Conservation (phyloP, 2,888 invertebrate species). For the Sphecodes monilicornis region DNA sequence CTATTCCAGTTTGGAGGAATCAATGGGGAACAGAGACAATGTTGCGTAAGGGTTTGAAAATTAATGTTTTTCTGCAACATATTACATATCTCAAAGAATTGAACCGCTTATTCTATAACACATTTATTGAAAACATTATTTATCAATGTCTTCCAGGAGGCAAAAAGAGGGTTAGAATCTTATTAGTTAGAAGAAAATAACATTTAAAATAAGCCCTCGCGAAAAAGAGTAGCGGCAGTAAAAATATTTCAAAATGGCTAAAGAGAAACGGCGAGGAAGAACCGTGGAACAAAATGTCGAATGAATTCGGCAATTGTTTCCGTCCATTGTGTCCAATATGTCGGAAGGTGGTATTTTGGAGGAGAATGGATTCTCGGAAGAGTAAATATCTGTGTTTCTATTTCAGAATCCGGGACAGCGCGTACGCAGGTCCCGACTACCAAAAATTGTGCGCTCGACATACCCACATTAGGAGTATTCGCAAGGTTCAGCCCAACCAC, state of each 20-base stretch:
- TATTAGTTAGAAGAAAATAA: not conserved
- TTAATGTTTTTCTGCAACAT: not conserved
- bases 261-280: not conserved
- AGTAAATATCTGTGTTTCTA: conserved; percentile 41
- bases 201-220: not conserved
- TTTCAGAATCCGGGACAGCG: conserved; percentile 86
- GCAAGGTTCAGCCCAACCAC: conserved; percentile 86
- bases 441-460: conserved; percentile 88
- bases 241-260: not conserved
- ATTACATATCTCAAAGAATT: too few relatives aligned
- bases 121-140: too few relatives aligned
- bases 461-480: conserved; percentile 87
- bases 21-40: not conserved
- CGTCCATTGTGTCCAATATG: not conserved
- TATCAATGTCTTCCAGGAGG: not conserved
- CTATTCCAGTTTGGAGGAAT: not conserved
- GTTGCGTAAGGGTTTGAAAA: not conserved
- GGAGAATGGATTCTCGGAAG: not conserved
- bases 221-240: too few relatives aligned
- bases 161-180: not conserved
- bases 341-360: not conserved
- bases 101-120: not conserved
- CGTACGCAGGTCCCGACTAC: conserved; percentile 87
- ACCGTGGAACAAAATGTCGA: not conserved
- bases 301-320: not conserved